phyloP scores from a whole-genome alignment of 2,888 invertebrate genomes.

The Vanessa cardui region DNA sequence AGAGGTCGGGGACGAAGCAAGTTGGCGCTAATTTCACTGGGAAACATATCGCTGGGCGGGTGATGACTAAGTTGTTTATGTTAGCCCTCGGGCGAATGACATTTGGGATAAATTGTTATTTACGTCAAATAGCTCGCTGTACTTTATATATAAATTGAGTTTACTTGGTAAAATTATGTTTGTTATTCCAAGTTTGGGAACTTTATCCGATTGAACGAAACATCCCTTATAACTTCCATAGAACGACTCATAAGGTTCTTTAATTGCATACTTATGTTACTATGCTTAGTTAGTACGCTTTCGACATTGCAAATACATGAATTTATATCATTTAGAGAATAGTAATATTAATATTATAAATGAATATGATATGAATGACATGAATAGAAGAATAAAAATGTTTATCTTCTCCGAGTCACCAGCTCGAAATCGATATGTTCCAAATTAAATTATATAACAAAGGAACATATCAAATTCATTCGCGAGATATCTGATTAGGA shows the following conservation, averaged over 20 bases:
- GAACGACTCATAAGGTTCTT: background rate
- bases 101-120: constrained; percentile 48
- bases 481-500: background rate
- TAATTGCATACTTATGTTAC: background rate
- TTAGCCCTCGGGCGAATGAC: constrained; percentile 45
- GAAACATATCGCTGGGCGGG: constrained; percentile 59
- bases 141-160: constrained; percentile 18
- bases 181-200: constrained; percentile 6
- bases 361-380: no score
- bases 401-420: no score
- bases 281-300: background rate
- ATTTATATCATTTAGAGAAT: no score
- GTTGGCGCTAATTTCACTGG: constrained; percentile 67
- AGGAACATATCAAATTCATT: background rate
- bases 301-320: no score
- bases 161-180: constrained; percentile 12
- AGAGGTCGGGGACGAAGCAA: constrained; percentile 63
- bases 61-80: constrained; percentile 56
- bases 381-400: no score
- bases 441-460: background rate
- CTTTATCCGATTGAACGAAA: constrained; percentile 5
- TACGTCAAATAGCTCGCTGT: constrained; percentile 39
- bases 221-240: constrained; percentile 1
- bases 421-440: no score
- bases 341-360: no score